Evolutionary conservation across 1,140 invertebrate species (phyloP).

Genomic region (Euschistus heros): DNA sequence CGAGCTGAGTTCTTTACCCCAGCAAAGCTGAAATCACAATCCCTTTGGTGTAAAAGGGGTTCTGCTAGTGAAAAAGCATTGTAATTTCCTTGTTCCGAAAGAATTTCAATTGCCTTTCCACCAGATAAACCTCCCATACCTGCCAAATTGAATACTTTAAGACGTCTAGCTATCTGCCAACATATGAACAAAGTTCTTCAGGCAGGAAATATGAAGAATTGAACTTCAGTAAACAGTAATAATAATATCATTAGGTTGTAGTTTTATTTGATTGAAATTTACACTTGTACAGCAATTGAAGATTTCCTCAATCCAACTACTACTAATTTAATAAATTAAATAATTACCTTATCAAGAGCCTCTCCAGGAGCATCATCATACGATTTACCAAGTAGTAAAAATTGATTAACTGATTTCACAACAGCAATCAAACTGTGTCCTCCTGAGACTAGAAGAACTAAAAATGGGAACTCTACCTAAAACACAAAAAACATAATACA

Average conservation of each 20-base stretch:
- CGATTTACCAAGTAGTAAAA: slow-evolving; percentile 64
- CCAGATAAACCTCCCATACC: slow-evolving; percentile 63
- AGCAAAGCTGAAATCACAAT: slow-evolving; percentile 80
- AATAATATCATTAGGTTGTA: too few species aligned
- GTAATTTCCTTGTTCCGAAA: slow-evolving; percentile 56
- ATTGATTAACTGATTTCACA: slow-evolving; percentile 61
- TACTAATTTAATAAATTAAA: neutral
- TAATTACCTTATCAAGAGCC: slow-evolving; percentile 31
- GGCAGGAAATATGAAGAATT: too few species aligned
- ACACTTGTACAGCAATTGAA: too few species aligned
- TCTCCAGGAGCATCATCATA: slow-evolving; percentile 77
- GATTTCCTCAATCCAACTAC: too few species aligned
- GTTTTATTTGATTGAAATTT: too few species aligned
- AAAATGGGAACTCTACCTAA: slow-evolving; percentile 71
- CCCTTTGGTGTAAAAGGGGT: slow-evolving; percentile 43
- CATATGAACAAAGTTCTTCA: too few species aligned
- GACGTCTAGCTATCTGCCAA: slow-evolving; percentile 59
- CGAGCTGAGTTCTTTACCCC: slow-evolving; percentile 52
- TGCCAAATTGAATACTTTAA: slow-evolving; percentile 71
- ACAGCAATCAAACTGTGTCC: slow-evolving; percentile 80
- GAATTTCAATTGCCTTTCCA: slow-evolving; percentile 72
- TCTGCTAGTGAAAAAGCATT: slow-evolving; percentile 53
- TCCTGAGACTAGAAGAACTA: slow-evolving; percentile 81
- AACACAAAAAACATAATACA: slow-evolving; percentile 19
- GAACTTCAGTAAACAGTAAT: too few species aligned